A percentile compares a stretch with the other conserved stretches of the same genome.
Conservation (phyloP, 2,888 invertebrate genomes). For the Eudasyphora cyanicolor region DNA sequence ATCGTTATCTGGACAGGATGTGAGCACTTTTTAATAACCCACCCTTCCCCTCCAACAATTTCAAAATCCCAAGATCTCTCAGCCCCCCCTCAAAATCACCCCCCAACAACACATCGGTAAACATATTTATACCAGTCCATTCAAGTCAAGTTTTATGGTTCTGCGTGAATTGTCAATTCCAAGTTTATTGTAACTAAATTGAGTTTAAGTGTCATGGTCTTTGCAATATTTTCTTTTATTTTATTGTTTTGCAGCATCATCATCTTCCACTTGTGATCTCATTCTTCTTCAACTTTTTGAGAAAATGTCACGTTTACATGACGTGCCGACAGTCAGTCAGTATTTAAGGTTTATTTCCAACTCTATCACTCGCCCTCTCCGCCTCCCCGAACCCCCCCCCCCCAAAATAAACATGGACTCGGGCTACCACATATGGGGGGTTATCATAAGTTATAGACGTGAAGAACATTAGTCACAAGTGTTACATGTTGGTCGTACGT, state of each 20-base stretch:
- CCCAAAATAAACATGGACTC: background rate
- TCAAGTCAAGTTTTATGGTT: conserved; percentile 18
- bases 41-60: too few species aligned
- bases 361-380: too few species aligned
- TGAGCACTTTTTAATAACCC: too few species aligned
- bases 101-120: background rate
- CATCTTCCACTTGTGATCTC: background rate
- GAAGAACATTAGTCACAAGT: conserved; percentile 27
- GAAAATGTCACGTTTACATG: conserved; percentile 55
- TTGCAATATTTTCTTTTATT: background rate
- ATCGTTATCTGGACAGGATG: too few species aligned
- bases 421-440: too few species aligned
- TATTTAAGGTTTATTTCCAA: conserved; percentile 34
- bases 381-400: background rate
- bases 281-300: conserved; percentile 23
- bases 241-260: background rate
- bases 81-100: background rate
- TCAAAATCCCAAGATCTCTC: too few species aligned
- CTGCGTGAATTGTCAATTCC: conserved; percentile 58
- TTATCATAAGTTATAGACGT: background rate
- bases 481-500: conserved; percentile 20
- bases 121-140: background rate
- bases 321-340: conserved; percentile 44
- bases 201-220: conserved; percentile 61
- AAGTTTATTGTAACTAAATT: conserved; percentile 63